phyloP scores from a whole-genome alignment of 2,797 vertebrate genomes.

The Galago senegalensis region DNA sequence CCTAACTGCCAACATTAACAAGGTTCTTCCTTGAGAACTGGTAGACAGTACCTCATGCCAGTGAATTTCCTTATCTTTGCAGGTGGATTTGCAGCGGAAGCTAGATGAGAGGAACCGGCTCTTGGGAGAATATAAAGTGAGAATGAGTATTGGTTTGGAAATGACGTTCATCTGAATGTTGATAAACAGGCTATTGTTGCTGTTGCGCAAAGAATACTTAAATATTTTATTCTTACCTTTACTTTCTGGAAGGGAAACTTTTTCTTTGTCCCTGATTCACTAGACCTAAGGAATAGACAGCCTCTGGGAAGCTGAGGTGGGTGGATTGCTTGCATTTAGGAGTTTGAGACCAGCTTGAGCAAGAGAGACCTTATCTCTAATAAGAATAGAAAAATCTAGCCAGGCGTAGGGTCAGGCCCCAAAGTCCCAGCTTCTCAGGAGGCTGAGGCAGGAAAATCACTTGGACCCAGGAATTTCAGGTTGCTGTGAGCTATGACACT shows the following conservation, averaged over 20 bases:
- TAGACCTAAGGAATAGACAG: not conserved
- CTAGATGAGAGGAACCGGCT: constrained; percentile 95
- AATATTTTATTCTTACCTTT: not conserved
- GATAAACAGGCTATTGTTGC: not conserved
- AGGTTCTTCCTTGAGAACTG: not conserved
- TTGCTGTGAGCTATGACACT: too few species aligned
- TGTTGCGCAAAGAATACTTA: not conserved
- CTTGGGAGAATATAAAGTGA: constrained; percentile 95
- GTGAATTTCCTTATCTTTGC: constrained; percentile 43
- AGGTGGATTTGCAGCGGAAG: constrained; percentile 98
- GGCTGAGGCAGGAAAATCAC: too few species aligned
- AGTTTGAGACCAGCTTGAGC: too few species aligned
- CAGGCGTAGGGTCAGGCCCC: too few species aligned
- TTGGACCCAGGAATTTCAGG: too few species aligned
- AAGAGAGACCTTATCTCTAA: too few species aligned
- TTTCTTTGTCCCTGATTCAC: not conserved
- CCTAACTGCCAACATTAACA: not conserved
- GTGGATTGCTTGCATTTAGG: too few species aligned
- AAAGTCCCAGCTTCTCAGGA: too few species aligned
- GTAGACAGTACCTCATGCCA: not conserved
- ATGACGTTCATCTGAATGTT: constrained; percentile 4
- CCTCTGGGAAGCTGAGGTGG: too few species aligned
- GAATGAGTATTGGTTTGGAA: constrained; percentile 12
- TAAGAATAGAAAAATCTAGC: too few species aligned
- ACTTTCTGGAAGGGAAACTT: constrained; percentile 9